Conservation (phyloP, 2,888 invertebrate species). For the Synergus laeviventris region DNA sequence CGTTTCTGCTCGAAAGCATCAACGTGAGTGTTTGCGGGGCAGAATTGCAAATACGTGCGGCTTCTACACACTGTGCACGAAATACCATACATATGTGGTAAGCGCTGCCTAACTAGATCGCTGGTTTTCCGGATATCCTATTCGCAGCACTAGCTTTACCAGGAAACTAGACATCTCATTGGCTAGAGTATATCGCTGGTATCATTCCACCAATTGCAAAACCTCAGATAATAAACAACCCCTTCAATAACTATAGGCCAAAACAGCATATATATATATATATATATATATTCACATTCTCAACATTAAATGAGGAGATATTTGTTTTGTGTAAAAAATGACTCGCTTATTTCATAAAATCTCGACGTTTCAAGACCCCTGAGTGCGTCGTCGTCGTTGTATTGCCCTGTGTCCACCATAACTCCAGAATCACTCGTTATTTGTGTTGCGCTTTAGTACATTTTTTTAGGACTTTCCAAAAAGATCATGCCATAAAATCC, state of each 20-base stretch:
- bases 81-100: conserved; percentile 45
- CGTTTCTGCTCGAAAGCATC: conserved; percentile 25
- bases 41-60: conserved; percentile 21
- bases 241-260: neutral
- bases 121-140: conserved; percentile 49
- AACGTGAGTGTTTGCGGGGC: conserved; percentile 22
- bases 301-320: too few species aligned
- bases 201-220: neutral
- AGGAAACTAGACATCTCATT: conserved; percentile 47
- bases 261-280: neutral
- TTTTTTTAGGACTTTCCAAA: too few species aligned
- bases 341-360: too few species aligned
- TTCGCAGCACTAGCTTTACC: conserved; percentile 46
- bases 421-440: too few species aligned
- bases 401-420: too few species aligned
- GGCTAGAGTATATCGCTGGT: conserved; percentile 2
- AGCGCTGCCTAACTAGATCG: conserved; percentile 52
- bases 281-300: too few species aligned
- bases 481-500: too few species aligned
- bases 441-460: too few species aligned
- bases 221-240: neutral
- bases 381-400: too few species aligned
- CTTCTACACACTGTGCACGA: conserved; percentile 41
- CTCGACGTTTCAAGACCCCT: too few species aligned
- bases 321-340: too few species aligned